phyloP scores from a whole-genome alignment of 2,113 vertebrate species.

The Labrus mixtus region DNA sequence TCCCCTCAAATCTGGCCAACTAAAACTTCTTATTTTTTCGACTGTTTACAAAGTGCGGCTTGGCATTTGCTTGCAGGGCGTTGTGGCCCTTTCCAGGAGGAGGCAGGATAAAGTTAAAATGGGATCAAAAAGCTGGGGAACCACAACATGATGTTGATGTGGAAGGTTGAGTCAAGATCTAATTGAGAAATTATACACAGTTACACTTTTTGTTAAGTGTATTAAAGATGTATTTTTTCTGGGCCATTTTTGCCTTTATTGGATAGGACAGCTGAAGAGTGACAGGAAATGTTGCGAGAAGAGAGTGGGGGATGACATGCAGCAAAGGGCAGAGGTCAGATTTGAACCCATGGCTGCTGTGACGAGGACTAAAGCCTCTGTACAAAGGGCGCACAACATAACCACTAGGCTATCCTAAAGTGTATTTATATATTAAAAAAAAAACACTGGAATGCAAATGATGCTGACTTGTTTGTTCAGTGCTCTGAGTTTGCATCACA shows the following conservation, averaged over 20 bases:
- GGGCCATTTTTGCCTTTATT: too few species aligned
- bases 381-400: too few species aligned
- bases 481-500: neutral
- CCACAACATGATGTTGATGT: neutral
- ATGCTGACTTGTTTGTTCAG: neutral
- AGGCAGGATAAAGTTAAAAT: neutral
- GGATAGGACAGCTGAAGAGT: too few species aligned
- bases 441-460: too few species aligned
- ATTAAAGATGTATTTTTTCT: neutral
- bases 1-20: slow-evolving; percentile 1
- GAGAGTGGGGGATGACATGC: too few species aligned
- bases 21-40: neutral
- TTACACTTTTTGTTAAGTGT: neutral
- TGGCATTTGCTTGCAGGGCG: slow-evolving; percentile 20
- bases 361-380: too few species aligned
- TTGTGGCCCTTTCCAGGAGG: neutral
- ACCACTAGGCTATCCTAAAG: too few species aligned
- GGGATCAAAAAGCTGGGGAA: neutral
- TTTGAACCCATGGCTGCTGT: too few species aligned
- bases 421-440: too few species aligned
- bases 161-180: neutral
- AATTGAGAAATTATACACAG: slow-evolving; percentile 4
- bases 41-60: slow-evolving; percentile 24
- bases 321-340: too few species aligned
- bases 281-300: too few species aligned